Evolutionary conservation across 2,888 invertebrate genomes (phyloP), one percentile per base, ranked within the genome.

Genomic region (Megastigmus dorsalis): DNA sequence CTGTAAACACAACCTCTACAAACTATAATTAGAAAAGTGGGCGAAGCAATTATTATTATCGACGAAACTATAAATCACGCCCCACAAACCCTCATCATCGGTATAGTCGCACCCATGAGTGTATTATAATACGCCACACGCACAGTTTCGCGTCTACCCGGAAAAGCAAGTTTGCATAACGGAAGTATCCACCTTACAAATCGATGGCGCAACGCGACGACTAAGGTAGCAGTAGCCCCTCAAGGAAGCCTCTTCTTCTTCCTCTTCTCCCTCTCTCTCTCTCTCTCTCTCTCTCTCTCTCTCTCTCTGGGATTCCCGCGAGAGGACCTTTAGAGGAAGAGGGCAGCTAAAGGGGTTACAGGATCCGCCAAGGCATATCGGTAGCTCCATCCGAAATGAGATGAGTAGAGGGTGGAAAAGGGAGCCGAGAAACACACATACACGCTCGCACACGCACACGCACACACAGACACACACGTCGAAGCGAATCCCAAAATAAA

Each of bases 401-500:
- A 65, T 41, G 65, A 52, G 65, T 18, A 28, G n/a, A 3, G 62
- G 30, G 28, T 20, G 41, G 23, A 50, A 63, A 38, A 23, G 20
- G 36, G 7, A 26, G 23, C 9, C 20, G 15, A 1, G 48, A 18
- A 54, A 63, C 63, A n/a, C 26, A 41, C 41, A 20, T 23, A 33
- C 18, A 48, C 38, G n/a, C n/a, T n/a, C n/a, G n/a, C n/a, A n/a
- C n/a, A n/a, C 63, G n/a, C 26, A 41, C 41, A 20, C 30, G 43
- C 18, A 48, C 38, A n/a, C n/a, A n/a, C n/a, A n/a, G n/a, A n/a
- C 63, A n/a, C 26, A 41, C 41, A 20, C 30, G 43, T 13, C n/a
- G n/a, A 48, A 28, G 65, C 36, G 65, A 23, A 69, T 55, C 10
- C 43, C 54, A 54, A 69, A 62, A 65, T 65, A 65, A 71, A 71